Evolutionary conservation across 2,797 vertebrate species (phyloP).

Genomic region (Spatula versicolor): DNA sequence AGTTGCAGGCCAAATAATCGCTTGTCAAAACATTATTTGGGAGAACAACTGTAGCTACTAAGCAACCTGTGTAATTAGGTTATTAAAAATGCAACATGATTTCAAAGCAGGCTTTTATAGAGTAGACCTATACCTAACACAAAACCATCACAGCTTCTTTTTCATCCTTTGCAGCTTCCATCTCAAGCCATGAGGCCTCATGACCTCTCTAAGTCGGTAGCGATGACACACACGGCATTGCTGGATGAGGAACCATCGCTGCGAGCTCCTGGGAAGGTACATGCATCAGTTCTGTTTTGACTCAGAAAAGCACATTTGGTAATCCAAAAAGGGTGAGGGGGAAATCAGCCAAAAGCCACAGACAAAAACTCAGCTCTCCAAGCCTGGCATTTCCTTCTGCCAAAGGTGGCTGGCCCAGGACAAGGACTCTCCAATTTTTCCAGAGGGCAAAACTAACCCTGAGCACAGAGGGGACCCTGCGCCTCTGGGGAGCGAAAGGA

Average conservation of each 20-base stretch:
- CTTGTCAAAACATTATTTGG: conserved; percentile 30
- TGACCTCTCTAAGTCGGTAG: neutral
- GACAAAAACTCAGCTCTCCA: neutral
- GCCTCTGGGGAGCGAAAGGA: neutral
- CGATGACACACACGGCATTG: accelerated
- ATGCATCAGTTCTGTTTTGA: accelerated
- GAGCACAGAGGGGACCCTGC: neutral
- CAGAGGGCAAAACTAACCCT: accelerated
- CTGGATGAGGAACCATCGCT: accelerated
- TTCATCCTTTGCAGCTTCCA: neutral
- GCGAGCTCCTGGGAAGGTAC: neutral
- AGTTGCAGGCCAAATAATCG: conserved; percentile 46
- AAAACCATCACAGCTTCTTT: neutral
- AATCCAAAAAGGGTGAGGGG: neutral
- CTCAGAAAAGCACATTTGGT: neutral
- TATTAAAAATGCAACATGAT: conserved; percentile 16
- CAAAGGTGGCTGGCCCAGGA: neutral
- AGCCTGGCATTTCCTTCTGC: neutral
- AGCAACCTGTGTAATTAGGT: conserved; percentile 27
- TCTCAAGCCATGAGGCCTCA: neutral
- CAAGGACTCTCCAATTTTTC: neutral
- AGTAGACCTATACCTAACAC: neutral
- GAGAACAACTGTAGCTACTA: conserved; percentile 28
- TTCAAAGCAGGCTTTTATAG: neutral
- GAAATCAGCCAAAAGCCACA: neutral